Evolutionary conservation across 2,797 vertebrate genomes (phyloP), one percentile per base, ranked within the genome.

Genomic region (Pagetopsis macropterus): DNA sequence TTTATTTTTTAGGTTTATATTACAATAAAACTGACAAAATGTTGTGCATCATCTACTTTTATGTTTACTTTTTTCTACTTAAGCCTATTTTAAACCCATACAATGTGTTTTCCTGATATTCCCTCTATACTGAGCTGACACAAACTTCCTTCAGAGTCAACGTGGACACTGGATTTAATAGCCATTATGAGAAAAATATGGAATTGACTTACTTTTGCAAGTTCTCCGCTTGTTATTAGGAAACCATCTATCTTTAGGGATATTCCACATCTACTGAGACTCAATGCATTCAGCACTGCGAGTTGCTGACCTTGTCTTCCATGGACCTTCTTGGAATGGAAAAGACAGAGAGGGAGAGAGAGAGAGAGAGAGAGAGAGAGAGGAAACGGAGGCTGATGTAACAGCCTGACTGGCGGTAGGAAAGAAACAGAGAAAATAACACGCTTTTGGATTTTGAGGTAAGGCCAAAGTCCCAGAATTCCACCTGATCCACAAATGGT

Each of bases 401-500:
- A 93, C 73, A 89, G 80, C 70, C 75, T 68, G 70, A 82, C 85
- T 71, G 66, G 78, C 82, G 72, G 67, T 61, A 88, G 86, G 75
- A 91, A 90, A 87, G 78, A 88, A 85, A 78, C 48, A 76, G 80
- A 89, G 83, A 92, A 92, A 93, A 94, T 95, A 89, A 86, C 95
- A 96, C 91, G 91, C 94, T 96, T 94, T 78, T 51, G 77, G 93
- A 95, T 94, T 94, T 93, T 95, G 95, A 95, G 92, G 85, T 65
- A 82, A 72, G 16, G 94, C 96, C 95, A 96, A 90, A 93, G 94
- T 93, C 94, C 96, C 95, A 95, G 94, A 96, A 96, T 96, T 96
- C 94, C 92, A 91, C 94, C 93, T 94, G 93, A 94, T 91, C 88
- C 94, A 95, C 97, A 97, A 96, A 95, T 96, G 96, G 96, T 96